A percentile compares a stretch with the other conserved stretches of the same genome.
phyloP scores from a whole-genome alignment of 2,113 vertebrate genomes.

The zebrafish (Danio rerio) region DNA sequence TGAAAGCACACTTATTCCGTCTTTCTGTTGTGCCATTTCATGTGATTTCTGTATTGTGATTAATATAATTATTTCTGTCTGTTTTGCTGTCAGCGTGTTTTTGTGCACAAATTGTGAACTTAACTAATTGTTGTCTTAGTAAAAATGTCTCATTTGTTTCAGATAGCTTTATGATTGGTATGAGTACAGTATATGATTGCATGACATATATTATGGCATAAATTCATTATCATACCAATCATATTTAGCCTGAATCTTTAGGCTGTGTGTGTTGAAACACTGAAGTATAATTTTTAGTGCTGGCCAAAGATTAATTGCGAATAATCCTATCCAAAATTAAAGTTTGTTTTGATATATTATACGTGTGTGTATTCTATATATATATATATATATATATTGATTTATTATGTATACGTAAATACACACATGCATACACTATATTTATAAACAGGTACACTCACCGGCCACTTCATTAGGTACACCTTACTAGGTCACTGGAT shows the following conservation, averaged over 20 bases:
- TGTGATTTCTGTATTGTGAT: constrained; percentile 34
- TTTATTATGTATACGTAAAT: too few species aligned
- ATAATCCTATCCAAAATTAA: too few species aligned
- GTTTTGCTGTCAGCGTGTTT: background rate
- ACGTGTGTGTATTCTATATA: too few species aligned
- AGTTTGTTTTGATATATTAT: too few species aligned
- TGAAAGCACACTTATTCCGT: too few species aligned
- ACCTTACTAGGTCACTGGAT: too few species aligned
- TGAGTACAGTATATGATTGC: background rate
- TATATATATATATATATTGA: too few species aligned
- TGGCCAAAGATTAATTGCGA: too few species aligned
- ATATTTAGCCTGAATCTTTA: background rate
- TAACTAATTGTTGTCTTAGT: background rate
- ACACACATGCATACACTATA: too few species aligned
- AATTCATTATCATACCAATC: constrained; percentile 8
- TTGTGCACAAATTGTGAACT: constrained; percentile 26
- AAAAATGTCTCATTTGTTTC: background rate
- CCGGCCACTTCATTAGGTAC: too few species aligned
- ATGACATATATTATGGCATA: background rate
- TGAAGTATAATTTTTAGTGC: background rate
- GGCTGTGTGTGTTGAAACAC: background rate
- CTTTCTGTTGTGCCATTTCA: constrained; percentile 35
- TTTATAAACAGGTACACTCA: too few species aligned
- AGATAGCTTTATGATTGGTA: constrained; percentile 19
- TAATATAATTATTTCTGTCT: background rate